These are phyloP conservation scores for Psittacula cyanocephala DNA, from an alignment of 2,113 vertebrate genomes.

Conservation along the genomic window DNA sequence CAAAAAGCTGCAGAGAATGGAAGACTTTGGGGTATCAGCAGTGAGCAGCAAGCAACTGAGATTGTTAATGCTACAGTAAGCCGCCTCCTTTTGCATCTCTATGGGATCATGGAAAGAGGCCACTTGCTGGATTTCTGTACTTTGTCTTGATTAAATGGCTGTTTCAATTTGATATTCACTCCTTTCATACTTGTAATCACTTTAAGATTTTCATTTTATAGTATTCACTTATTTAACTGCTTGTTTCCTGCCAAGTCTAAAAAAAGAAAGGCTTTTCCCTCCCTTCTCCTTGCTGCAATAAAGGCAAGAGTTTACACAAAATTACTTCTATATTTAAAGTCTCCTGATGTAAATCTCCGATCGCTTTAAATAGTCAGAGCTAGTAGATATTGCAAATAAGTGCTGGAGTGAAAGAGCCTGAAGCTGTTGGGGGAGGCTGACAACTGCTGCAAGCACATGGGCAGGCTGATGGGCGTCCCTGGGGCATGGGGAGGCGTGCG, in stretches of 20 bases:
- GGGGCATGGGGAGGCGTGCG: neutral
- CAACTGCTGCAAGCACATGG: rapidly evolving
- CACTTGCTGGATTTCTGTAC: conserved; percentile 10
- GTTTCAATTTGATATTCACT: conserved; percentile 8
- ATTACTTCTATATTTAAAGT: conserved; percentile 36
- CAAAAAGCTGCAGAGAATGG: neutral
- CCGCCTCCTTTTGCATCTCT: neutral
- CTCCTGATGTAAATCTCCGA: neutral
- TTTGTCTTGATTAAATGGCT: conserved; percentile 48
- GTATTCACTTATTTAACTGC: conserved; percentile 47
- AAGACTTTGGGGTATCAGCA: neutral
- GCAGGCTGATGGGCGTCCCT: neutral
- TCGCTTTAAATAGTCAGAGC: neutral
- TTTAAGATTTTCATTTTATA: conserved; percentile 50
- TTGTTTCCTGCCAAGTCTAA: conserved; percentile 53
- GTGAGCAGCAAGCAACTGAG: neutral
- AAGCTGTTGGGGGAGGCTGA: neutral
- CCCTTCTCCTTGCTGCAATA: conserved; percentile 9
- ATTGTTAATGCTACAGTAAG: neutral
- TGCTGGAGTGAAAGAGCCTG: neutral
- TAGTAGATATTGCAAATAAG: neutral
- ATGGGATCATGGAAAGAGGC: conserved; percentile 26
- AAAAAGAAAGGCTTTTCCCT: conserved; percentile 40
- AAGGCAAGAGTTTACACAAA: conserved; percentile 34
- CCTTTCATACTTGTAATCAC: conserved; percentile 42